Evolutionary conservation across 2,888 invertebrate species (phyloP), one percentile per base, ranked within the genome.

Genomic region (Atrina japonica): DNA sequence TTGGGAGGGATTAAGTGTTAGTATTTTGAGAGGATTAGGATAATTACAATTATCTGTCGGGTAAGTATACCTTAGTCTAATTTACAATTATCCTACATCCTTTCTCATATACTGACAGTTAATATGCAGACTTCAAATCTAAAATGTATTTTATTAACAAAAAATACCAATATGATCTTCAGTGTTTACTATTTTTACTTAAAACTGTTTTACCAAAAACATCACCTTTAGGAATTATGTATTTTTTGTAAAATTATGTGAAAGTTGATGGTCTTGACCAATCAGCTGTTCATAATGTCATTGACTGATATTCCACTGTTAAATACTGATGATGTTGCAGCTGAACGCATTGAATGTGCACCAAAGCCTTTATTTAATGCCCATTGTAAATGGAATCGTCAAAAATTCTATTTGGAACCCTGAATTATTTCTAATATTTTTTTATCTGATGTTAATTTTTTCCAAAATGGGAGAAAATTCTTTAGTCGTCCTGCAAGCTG

Each of bases 341-440:
- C 41, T 11, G 14, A 14, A 14, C 41, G 11, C n/a, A n/a, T 41
- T 14, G 41, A 41, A 41, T 41, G 41, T 11, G 41, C 41, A 41
- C 41, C 41, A 41, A 14, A 41, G 11, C 41, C 41, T 11, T 11
- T 41, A n/a, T n/a, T n/a, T n/a, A n/a, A n/a, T n/a, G n/a, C n/a
- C n/a, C n/a, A n/a, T n/a, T n/a, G n/a, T n/a, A n/a, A n/a, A 29
- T 11, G 60, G 47, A 23, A 29, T 45, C 27, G 23, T 21, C 16
- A 27, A 27, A 61, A 61, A 61, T 18, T 47, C 43, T 29, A 61
- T 47, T 50, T 30, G 25, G 16, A 30, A 49, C 18, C 61, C 25
- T 49, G 30, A 35, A 49, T 43, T 11, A 35, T 40, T 30, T 50
- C 16, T 23, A 61, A 23, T 49, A 61, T 61, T 29, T 35, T 30